Evolutionary conservation across 2,113 vertebrate species (phyloP).

Genomic region (Epinephelus moara): DNA sequence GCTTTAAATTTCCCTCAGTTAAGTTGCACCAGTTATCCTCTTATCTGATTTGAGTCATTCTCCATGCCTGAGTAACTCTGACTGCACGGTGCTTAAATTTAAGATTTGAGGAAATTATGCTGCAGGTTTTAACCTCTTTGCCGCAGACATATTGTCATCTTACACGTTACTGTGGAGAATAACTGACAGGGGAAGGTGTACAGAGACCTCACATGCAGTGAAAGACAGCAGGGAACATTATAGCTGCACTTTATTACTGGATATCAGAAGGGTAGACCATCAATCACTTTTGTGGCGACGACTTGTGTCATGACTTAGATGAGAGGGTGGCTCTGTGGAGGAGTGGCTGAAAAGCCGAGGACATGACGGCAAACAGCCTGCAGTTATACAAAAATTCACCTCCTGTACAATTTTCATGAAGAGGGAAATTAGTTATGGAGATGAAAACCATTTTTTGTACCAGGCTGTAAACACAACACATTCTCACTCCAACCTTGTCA

Average conservation of each 20-base stretch:
- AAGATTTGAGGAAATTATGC: not conserved
- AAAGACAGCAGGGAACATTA: not conserved
- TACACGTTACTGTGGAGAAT: not conserved
- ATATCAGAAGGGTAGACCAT: not conserved
- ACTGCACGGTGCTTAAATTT: not conserved
- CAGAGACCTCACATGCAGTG: not conserved
- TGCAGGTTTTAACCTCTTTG: not conserved
- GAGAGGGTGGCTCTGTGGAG: too few species aligned
- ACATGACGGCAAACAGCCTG: too few species aligned
- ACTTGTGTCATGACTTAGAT: too few species aligned
- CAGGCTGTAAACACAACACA: too few species aligned
- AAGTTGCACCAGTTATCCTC: slow-evolving; percentile 6
- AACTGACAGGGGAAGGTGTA: not conserved
- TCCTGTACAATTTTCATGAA: too few species aligned
- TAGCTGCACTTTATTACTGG: not conserved
- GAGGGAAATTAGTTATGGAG: too few species aligned
- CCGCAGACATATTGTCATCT: not conserved
- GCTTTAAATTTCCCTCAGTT: slow-evolving; percentile 25
- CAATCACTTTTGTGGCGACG: too few species aligned
- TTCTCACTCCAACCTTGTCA: too few species aligned
- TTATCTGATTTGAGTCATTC: slow-evolving; percentile 16
- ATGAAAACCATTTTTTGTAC: too few species aligned
- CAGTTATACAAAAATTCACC: too few species aligned
- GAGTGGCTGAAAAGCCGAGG: too few species aligned
- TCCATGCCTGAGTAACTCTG: not conserved